Evolutionary conservation across 2,113 vertebrate genomes (phyloP), one percentile per base, ranked within the genome.

Genomic region (Syngnathus scovelli): DNA sequence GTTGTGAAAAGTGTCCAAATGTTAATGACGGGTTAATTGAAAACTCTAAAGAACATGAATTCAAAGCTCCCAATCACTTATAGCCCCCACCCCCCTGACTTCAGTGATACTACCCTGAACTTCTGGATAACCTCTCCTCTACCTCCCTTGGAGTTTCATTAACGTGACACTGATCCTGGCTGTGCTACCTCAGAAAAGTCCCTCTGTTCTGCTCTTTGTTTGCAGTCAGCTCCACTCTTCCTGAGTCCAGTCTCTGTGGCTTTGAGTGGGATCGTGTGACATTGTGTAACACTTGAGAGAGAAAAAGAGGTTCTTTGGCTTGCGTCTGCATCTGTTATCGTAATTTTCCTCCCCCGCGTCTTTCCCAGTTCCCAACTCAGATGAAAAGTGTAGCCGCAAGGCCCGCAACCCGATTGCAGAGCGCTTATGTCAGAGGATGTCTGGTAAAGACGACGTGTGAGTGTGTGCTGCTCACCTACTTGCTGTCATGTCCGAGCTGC

Each of bases 261-360:
- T 77, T 84, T 52, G 39, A 7, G 39, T 62, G 39, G 60, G 60
- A 62, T 62, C n/a, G 19, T 44, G n/a, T 62, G 60, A 67, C 78
- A 79, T 86, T 85, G 83, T 82, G 85, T 87, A 87, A 87, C 61
- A 41, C 68, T 85, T 72, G 79, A 78, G 37, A 41, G 37, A 12
- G 11, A 61, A 41, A 61, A 41, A 41, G 27, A 70, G 33, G 11
- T 11, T 70, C 38, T 71, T 65, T 76, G 72, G 60, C 64, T 68
- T 69, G 59, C 64, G 54, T 64, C 56, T 64, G 37, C 27, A 67
- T 74, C 83, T 86, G 76, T 68, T 39, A 70, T 81, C 68, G 61
- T 64, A 64, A 78, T 85, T 75, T 79, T 61, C 80, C 69, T 19
- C 69, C 71, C 77, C 69, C 61, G 19, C 68, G 72, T 81, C 65